Percentiles rank a stretch among this genome's conserved stretches.
Conservation (phyloP, 1,140 invertebrate genomes). For the Drosophila athabasca region DNA sequence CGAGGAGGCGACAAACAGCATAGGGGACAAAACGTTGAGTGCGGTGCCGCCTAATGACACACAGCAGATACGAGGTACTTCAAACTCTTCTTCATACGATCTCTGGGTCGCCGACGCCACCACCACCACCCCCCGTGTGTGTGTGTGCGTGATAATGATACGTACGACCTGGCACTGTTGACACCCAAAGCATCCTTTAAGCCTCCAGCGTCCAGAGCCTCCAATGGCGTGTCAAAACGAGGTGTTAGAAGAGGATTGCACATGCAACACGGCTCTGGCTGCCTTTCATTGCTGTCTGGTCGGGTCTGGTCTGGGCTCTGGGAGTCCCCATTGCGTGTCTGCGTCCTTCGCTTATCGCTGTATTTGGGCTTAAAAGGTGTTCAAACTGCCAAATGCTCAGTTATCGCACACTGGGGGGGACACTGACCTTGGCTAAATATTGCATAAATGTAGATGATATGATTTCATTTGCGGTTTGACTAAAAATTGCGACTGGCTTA, state of each 20-base stretch:
- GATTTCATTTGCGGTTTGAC: not conserved
- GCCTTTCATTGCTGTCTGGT: conserved; percentile 22
- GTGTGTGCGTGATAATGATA: conserved; percentile 71
- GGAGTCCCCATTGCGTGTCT: conserved; percentile 56
- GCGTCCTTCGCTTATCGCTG: conserved; percentile 50
- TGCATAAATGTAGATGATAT: not conserved
- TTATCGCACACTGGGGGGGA: conserved; percentile 52
- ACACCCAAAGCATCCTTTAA: conserved; percentile 62
- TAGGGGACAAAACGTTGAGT: conserved; percentile 34
- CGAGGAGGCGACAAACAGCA: conserved; percentile 57
- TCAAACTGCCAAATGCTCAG: conserved; percentile 71
- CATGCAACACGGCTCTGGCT: conserved; percentile 50
- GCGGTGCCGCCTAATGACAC: conserved; percentile 69
- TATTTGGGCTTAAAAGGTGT: conserved; percentile 56
- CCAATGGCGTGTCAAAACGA: conserved; percentile 63
- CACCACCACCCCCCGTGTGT: not conserved
- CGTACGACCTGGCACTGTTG: conserved; percentile 59
- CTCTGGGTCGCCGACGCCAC: conserved; percentile 6
- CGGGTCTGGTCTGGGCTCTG: too few relatives aligned
- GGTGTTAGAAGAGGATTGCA: conserved; percentile 26
- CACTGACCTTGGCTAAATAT: conserved; percentile 3
- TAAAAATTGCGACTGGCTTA: too few relatives aligned
- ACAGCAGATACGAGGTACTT: conserved; percentile 30
- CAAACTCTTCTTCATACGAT: conserved; percentile 39
- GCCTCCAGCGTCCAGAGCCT: conserved; percentile 6